Evolutionary conservation across 1,140 invertebrate species (phyloP), one percentile per base, ranked within the genome.

Genomic region (Bombus terrestris): DNA sequence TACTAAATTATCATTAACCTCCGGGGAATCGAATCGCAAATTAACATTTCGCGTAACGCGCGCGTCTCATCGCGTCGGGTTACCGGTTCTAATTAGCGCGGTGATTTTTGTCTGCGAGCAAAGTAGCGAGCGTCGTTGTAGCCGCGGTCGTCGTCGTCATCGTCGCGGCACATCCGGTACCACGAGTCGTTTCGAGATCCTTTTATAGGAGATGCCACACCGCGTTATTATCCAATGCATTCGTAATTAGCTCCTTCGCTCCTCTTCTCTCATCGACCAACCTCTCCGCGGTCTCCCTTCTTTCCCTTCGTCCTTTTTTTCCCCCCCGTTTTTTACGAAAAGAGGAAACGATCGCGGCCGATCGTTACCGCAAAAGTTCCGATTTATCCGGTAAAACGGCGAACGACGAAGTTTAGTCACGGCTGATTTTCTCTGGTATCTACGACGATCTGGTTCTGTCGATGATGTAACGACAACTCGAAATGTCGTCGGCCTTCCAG

Each of bases 401-500:
- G 10, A 41, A 13, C 57, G 2, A 22, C 47, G 47, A 53, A 53
- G 47, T 53, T 41, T 71, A 35, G 68, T 66, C 43, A 66, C 53
- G 62, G 57, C 39, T 57, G 77, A 88, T 91, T 91, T 91, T 87
- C 86, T 75, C 76, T 77, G 68, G 53, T 87, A 88, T 89, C 77
- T 81, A 81, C 79, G 82, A 43, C 86, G 91, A 91, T 92, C 89
- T 91, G 89, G 86, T 92, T 92, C 90, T 89, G 86, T 84, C 86
- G 83, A 87, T 92, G 89, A 92, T 90, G 91, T 87, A 92, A 92
- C 79, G 81, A 83, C 81, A 59, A 66, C 81, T 91, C 87, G 87
- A 91, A 92, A 91, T 90, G 89, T 91, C 90, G 89, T 91, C 88
- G 90, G 87, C 88, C 89, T 91, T 89, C 85, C 90, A 86, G 75